phyloP scores from a whole-genome alignment of 2,113 vertebrate genomes.

The Aspidoscelis tigris region DNA sequence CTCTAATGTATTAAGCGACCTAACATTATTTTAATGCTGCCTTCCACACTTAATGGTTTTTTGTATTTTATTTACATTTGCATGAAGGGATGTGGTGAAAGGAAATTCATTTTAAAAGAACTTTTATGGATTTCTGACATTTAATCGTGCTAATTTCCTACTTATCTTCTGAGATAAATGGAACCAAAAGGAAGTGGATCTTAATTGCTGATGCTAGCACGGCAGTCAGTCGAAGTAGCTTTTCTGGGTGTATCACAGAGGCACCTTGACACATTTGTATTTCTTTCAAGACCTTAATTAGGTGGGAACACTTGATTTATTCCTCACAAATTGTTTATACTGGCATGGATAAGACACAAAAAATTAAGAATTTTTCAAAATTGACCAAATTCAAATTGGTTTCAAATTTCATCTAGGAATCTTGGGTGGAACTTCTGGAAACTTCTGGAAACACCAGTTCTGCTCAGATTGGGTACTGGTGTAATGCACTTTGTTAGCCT shows the following conservation, averaged over 20 bases:
- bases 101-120: constrained; percentile 27
- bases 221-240: not conserved
- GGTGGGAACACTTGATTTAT: not conserved
- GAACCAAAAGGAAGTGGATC: not conserved
- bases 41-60: constrained; percentile 22
- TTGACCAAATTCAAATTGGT: too few species aligned
- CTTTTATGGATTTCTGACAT: constrained; percentile 18
- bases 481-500: too few species aligned
- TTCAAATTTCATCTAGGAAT: too few species aligned
- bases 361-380: too few species aligned
- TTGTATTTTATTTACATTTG: constrained; percentile 36
- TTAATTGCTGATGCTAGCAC: constrained; percentile 7
- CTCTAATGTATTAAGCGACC: not conserved
- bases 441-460: too few species aligned
- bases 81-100: constrained; percentile 27
- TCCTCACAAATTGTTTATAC: not conserved
- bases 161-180: constrained; percentile 30
- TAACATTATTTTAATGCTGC: constrained; percentile 12
- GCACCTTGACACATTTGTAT: not conserved
- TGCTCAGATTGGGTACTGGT: too few species aligned
- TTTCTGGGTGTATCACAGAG: not conserved
- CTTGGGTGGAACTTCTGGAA: too few species aligned
- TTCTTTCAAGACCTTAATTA: not conserved
- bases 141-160: constrained; percentile 11
- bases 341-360: not conserved